phyloP scores from a whole-genome alignment of 2,797 vertebrate species.

The Pantherophis alleghaniensis region DNA sequence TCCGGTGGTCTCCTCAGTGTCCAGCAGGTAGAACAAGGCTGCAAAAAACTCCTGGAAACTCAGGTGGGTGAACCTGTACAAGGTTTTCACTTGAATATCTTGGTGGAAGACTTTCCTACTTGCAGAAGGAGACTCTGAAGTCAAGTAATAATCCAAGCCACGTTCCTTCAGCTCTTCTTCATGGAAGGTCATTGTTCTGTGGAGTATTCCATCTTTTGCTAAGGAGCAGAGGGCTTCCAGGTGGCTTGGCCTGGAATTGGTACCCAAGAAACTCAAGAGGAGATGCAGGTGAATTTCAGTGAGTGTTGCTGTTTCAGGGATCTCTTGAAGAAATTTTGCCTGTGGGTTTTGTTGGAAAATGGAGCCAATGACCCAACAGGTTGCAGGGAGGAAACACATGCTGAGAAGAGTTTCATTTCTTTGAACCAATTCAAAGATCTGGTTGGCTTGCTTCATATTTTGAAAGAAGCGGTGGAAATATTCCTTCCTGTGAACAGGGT shows the following conservation, averaged over 20 bases:
- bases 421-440: slow-evolving; percentile 7
- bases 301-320: slow-evolving; percentile 50
- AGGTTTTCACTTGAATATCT: slow-evolving; percentile 10
- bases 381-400: slow-evolving; percentile 53
- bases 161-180: slow-evolving; percentile 42
- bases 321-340: slow-evolving; percentile 14
- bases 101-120: slow-evolving; percentile 47
- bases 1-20: neutral
- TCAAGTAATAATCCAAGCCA: neutral
- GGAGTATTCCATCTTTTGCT: slow-evolving; percentile 38
- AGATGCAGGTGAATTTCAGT: slow-evolving; percentile 47
- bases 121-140: slow-evolving; percentile 34
- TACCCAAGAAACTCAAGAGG: slow-evolving; percentile 42
- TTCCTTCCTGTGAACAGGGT: neutral
- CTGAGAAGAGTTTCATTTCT: slow-evolving; percentile 47
- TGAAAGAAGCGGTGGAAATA: slow-evolving; percentile 52
- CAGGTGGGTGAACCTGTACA: slow-evolving; percentile 46
- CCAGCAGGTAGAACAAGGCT: slow-evolving; percentile 14
- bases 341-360: neutral
- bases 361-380: slow-evolving; percentile 55
- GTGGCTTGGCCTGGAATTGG: neutral
- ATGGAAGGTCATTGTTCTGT: slow-evolving; percentile 32
- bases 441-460: neutral
- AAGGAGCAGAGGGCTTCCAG: slow-evolving; percentile 44
- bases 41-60: slow-evolving; percentile 64